Evolutionary conservation across 2,888 invertebrate species (phyloP).

Genomic region (Alloscopus bannaensis): DNA sequence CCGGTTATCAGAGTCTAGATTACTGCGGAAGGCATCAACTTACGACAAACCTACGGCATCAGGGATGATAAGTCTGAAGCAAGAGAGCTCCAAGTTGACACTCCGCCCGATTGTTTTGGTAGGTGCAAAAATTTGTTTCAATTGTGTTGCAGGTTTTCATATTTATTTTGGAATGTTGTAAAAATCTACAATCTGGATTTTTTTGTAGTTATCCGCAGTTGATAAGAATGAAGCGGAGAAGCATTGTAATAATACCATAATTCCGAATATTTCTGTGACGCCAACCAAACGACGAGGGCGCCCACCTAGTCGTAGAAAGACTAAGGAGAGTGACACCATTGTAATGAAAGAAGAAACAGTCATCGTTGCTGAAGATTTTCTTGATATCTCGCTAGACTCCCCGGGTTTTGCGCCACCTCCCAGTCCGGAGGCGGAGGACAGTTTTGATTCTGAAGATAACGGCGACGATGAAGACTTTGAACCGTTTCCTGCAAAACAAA

Average conservation of each 20-base stretch:
- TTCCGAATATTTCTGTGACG: neutral
- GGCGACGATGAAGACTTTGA: neutral
- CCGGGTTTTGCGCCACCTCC: neutral
- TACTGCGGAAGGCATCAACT: too few species aligned
- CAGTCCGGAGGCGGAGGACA: neutral
- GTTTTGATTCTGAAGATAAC: neutral
- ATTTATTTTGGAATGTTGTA: neutral
- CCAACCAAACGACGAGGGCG: neutral
- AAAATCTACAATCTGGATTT: neutral
- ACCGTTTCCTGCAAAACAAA: neutral
- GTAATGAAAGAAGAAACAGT: neutral
- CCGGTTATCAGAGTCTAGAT: too few species aligned
- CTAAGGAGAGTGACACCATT: neutral
- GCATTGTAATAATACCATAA: too few species aligned
- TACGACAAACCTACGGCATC: too few species aligned
- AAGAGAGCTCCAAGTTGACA: too few species aligned
- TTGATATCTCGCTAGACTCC: neutral
- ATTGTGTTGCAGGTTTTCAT: too few species aligned
- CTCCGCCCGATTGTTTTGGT: too few species aligned
- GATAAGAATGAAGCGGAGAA: neutral
- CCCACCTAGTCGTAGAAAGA: neutral
- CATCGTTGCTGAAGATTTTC: neutral
- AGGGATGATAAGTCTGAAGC: too few species aligned
- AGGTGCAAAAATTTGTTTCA: too few species aligned
- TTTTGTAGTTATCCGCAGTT: neutral